Percentiles rank a stretch among this genome's conserved stretches.
Evolutionary conservation across 2,888 invertebrate genomes (phyloP).

Genomic region (Cheilosia soror): DNA sequence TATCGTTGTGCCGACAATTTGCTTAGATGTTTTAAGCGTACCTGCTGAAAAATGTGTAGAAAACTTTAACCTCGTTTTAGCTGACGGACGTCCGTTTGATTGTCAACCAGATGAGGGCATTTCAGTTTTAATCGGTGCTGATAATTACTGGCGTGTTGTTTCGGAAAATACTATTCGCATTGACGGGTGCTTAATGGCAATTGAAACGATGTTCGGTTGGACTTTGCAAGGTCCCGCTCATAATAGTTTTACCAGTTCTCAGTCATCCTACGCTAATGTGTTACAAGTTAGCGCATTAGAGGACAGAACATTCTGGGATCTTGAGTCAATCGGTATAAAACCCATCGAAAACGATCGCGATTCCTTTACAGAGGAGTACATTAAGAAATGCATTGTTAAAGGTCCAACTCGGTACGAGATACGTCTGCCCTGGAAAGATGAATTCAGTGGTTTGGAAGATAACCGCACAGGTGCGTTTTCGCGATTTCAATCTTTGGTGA

Average conservation of each 20-base stretch:
- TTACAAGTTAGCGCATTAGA: too few relatives aligned
- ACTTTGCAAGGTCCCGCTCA: not conserved
- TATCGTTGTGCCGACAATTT: constrained; percentile 15
- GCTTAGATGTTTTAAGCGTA: constrained; percentile 9
- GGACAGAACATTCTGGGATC: too few relatives aligned
- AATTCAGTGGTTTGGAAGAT: not conserved
- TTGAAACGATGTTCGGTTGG: constrained; percentile 4
- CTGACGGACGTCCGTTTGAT: constrained; percentile 1
- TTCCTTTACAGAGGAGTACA: too few relatives aligned
- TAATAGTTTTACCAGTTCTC: not conserved
- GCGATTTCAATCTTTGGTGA: too few relatives aligned
- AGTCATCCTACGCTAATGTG: too few relatives aligned
- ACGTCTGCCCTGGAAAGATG: constrained; percentile 7
- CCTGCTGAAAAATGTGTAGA: not conserved
- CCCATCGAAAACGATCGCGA: too few relatives aligned
- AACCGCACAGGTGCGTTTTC: too few relatives aligned
- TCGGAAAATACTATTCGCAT: not conserved
- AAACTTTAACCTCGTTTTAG: not conserved
- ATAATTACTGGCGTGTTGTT: constrained; percentile 64
- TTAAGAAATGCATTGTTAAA: too few relatives aligned
- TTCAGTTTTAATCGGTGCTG: constrained; percentile 40
- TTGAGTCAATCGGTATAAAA: too few relatives aligned
- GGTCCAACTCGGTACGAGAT: too few relatives aligned
- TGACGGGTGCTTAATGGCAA: not conserved
- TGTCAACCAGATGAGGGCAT: constrained; percentile 18